Percentiles rank a stretch among this genome's conserved stretches.
Conservation (phyloP, 2,888 invertebrate genomes). For the Palloptera scutellata region DNA sequence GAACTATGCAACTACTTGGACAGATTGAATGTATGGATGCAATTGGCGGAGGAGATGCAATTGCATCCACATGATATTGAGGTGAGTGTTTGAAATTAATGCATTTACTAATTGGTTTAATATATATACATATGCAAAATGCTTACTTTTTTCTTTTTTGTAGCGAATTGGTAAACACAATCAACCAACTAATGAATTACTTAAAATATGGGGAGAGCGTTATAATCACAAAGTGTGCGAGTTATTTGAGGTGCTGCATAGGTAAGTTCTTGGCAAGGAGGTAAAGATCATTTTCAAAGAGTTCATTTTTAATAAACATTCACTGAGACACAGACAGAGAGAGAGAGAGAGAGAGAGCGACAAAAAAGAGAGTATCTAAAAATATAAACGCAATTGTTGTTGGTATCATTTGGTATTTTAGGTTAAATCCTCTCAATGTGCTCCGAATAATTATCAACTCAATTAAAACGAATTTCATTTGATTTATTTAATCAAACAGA, state of each 20-base stretch:
- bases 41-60: conserved; percentile 75
- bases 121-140: neutral
- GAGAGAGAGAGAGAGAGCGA: too few species aligned
- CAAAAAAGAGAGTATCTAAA: too few species aligned
- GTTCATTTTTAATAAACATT: too few species aligned
- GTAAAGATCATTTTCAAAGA: neutral
- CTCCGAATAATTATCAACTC: neutral
- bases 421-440: neutral
- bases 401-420: neutral
- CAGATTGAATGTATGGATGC: conserved; percentile 80
- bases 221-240: conserved; percentile 83
- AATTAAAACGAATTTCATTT: too few species aligned
- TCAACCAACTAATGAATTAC: conserved; percentile 67
- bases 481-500: too few species aligned
- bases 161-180: conserved; percentile 29
- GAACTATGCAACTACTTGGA: conserved; percentile 82
- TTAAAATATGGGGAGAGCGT: conserved; percentile 83
- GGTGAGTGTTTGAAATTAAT: conserved; percentile 40
- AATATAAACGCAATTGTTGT: conserved; percentile 7
- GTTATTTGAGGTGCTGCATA: conserved; percentile 74
- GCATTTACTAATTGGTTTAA: conserved; percentile 16
- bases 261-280: conserved; percentile 44
- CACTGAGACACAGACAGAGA: too few species aligned
- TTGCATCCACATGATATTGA: conserved; percentile 67
- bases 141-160: conserved; percentile 18